Conservation (phyloP, 2,888 invertebrate species). For the Nomada fucata region DNA sequence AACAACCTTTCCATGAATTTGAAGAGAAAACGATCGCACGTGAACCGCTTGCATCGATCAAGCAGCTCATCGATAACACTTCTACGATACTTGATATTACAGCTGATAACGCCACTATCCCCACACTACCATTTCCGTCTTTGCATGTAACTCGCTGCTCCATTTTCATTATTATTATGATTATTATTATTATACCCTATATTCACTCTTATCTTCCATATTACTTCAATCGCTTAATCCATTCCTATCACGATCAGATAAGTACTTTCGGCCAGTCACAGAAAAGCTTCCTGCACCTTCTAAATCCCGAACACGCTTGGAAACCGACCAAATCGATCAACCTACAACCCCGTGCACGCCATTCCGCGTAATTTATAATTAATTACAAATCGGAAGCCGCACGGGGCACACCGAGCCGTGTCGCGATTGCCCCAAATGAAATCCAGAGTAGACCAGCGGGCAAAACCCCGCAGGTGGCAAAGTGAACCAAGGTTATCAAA, state of each 20-base stretch:
- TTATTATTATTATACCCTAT: neutral
- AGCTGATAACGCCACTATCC: constrained; percentile 16
- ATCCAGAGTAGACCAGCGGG: too few species aligned
- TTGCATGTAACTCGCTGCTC: neutral
- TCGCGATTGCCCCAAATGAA: too few species aligned
- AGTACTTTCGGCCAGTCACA: too few species aligned
- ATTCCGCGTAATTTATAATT: too few species aligned
- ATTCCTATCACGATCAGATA: too few species aligned
- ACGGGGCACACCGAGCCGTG: too few species aligned
- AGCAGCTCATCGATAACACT: constrained; percentile 10
- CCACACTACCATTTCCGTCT: neutral
- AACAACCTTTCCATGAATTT: constrained; percentile 17
- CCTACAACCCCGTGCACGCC: too few species aligned
- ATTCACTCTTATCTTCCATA: neutral
- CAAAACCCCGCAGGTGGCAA: neutral
- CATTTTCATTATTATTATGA: too few species aligned
- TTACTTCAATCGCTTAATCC: neutral
- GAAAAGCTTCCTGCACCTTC: too few species aligned
- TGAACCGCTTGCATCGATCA: neutral
- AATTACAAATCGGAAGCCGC: too few species aligned
- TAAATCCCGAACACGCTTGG: too few species aligned
- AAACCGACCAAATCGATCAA: too few species aligned
- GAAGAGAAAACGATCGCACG: constrained; percentile 20
- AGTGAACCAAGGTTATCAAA: neutral
- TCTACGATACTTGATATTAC: neutral